Evolutionary conservation across 2,113 vertebrate genomes (phyloP), one percentile per base, ranked within the genome.

Genomic region (Theristicus caerulescens): DNA sequence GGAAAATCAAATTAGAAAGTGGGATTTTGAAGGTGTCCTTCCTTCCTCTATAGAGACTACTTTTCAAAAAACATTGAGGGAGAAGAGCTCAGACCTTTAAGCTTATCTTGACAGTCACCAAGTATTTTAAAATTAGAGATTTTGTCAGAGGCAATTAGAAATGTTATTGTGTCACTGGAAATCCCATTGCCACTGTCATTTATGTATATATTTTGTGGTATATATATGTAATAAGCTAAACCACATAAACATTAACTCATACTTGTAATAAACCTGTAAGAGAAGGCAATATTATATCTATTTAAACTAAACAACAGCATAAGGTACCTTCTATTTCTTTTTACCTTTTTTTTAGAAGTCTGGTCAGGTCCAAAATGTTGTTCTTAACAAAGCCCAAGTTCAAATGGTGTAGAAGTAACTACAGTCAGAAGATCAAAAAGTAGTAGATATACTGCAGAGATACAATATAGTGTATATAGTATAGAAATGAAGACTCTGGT

Each of bases 1-100:
- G 83, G 88, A 90, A 96, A 76, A 94, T 65, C 58, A 95, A 72
- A 87, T 64, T 90, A 73, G 62, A 94, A 95, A 87, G 49, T 27
- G 38, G 34, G 66, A 52, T 74, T 84, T 90, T 82, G 51, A 83
- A 96, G 25, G 18, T 82, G 51, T 80, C n/a, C 16, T 80, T 84
- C 16, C 22, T 81, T 89, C 52, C 21, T 71, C 27, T 49, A 17
- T 7, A 44, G 46, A 62, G 7, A 36, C 4, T 62, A 46, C 8
- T 80, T 76, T 90, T 72, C 10, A 36, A 62, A 82, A 86, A 67
- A 44, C 32, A 40, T 3, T 13, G 14, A 52, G 36, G 13, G 16
- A 65, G 44, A 78, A 38, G 11, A 66, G 7, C 55, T 92, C 31
- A 82, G 77, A 42, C 2, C 6, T 81, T 85, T 73, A 82, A 61